Evolutionary conservation across 2,113 vertebrate species (phyloP).

Genomic region (Tragelaphus strepsiceros): DNA sequence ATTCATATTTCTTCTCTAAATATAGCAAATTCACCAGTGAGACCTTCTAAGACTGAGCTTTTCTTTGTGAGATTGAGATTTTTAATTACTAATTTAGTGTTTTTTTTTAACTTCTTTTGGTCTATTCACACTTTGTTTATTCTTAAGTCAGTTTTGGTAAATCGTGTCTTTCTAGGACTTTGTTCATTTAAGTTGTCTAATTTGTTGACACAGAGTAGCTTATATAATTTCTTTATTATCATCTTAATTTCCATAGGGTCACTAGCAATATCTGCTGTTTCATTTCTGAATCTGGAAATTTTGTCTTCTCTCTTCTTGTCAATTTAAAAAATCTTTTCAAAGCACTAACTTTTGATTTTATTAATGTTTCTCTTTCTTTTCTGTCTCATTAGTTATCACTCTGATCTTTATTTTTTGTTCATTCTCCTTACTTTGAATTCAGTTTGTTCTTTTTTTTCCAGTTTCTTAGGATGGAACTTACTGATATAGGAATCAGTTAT

Average conservation of each 20-base stretch:
- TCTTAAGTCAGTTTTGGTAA: background rate
- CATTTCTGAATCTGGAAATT: background rate
- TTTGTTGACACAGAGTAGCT: background rate
- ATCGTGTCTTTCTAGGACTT: background rate
- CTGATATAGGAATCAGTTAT: background rate
- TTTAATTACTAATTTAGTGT: background rate
- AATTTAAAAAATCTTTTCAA: background rate
- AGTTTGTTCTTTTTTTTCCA: background rate
- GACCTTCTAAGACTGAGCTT: background rate
- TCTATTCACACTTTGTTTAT: background rate
- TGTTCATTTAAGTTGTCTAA: background rate
- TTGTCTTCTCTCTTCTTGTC: background rate
- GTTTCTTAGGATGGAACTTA: background rate
- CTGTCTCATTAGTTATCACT: background rate
- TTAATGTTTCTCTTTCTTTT: background rate
- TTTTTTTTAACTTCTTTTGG: background rate
- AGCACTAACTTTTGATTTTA: background rate
- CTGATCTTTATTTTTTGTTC: background rate
- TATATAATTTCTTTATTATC: background rate
- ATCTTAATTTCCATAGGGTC: background rate
- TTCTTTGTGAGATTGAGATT: background rate
- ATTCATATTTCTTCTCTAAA: background rate
- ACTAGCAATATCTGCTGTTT: background rate
- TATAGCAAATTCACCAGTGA: background rate
- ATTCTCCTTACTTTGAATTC: background rate